These are phyloP conservation scores for Podarcis lilfordi DNA, from an alignment of 2,797 vertebrate species.

Conservation along the genomic window DNA sequence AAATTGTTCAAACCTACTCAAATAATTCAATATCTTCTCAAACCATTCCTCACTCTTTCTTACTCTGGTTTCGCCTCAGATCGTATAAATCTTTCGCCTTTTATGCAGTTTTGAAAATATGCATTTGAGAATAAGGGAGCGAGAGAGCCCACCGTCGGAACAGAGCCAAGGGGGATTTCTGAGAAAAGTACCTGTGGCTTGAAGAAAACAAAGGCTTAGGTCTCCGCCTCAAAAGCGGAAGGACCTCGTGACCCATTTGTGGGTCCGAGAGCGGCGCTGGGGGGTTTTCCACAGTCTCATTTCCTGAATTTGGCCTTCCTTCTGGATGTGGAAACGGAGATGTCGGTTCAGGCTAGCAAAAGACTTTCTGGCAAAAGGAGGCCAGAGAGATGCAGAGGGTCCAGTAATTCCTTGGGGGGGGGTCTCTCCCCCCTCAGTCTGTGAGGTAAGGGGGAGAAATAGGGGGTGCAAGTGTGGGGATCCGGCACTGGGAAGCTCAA, in stretches of 20 bases:
- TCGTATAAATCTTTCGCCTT: no score
- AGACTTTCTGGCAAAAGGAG: background rate
- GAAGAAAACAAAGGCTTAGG: background rate
- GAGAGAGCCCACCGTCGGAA: background rate
- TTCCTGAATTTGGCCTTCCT: background rate
- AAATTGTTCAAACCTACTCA: no score
- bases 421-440: background rate
- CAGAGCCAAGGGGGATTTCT: background rate
- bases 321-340: background rate
- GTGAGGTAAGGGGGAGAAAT: background rate
- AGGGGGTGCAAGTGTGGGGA: background rate
- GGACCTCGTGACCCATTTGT: background rate
- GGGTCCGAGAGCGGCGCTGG: fast-evolving
- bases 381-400: no score
- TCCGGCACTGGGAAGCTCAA: background rate
- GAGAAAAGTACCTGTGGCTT: background rate
- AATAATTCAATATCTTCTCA: no score
- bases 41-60: no score
- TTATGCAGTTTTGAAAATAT: no score
- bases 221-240: background rate
- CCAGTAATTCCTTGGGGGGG: no score
- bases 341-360: no score
- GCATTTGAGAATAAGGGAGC: background rate
- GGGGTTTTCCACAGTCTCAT: background rate
- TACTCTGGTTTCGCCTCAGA: no score